These are phyloP conservation scores for Pantherophis guttatus DNA, from an alignment of 2,113 vertebrate species.

Conservation along the genomic window DNA sequence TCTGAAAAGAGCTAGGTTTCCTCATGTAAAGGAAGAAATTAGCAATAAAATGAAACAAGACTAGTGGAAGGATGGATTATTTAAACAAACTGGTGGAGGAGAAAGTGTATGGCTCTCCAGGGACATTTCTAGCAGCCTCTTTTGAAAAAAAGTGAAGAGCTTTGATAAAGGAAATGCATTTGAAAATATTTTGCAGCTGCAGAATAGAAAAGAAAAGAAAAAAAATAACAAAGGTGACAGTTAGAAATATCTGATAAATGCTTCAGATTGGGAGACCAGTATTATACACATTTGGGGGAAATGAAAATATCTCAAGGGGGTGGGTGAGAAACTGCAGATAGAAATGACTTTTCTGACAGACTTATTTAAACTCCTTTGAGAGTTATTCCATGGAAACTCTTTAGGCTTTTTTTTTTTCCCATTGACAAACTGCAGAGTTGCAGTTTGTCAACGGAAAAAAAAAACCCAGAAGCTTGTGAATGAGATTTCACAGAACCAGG, in stretches of 20 bases:
- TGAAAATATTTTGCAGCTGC: background rate
- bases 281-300: background rate
- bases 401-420: no score
- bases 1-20: background rate
- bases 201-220: background rate
- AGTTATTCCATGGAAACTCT: background rate
- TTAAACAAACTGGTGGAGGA: background rate
- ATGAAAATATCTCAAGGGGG: background rate
- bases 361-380: background rate
- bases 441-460: no score
- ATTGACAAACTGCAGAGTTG: no score
- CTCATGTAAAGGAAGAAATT: background rate
- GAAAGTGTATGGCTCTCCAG: background rate
- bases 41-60: background rate
- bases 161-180: background rate
- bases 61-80: background rate
- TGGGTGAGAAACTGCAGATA: background rate
- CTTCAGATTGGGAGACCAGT: background rate
- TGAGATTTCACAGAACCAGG: no score
- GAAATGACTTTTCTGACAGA: background rate
- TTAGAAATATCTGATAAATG: background rate
- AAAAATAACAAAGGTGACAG: background rate
- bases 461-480: no score
- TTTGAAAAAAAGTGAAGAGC: background rate
- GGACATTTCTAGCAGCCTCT: background rate